Percentiles rank a stretch among this genome's conserved stretches.
phyloP scores from a whole-genome alignment of 2,113 vertebrate species.

The Phalacrocorax aristotelis region DNA sequence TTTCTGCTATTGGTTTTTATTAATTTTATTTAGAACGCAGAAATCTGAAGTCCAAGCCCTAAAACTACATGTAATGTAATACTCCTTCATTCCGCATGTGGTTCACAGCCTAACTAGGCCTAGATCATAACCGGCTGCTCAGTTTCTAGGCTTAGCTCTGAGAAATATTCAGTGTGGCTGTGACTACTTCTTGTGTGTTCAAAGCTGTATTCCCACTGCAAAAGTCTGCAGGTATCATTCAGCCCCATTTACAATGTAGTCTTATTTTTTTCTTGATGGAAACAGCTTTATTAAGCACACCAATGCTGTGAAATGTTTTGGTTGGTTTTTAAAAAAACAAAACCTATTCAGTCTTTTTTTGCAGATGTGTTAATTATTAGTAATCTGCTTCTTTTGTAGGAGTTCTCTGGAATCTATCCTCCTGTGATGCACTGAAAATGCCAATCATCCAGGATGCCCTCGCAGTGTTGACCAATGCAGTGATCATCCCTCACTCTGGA shows the following conservation, averaged over 20 bases:
- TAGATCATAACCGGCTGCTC: not conserved
- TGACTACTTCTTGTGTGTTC: not conserved
- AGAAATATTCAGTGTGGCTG: not conserved
- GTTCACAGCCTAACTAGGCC: not conserved
- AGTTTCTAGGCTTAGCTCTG: not conserved
- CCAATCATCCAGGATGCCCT: conserved; percentile 99
- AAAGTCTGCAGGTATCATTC: not conserved
- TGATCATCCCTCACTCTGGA: conserved; percentile 96
- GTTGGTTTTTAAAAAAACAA: not conserved
- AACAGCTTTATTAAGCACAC: not conserved
- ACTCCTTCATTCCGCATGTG: not conserved
- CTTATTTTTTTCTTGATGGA: not conserved
- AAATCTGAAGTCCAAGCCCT: not conserved
- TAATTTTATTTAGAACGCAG: not conserved
- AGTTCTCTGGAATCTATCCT: conserved; percentile 97
- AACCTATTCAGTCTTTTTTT: not conserved
- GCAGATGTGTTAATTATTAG: not conserved
- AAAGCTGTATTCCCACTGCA: not conserved
- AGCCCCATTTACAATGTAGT: not conserved
- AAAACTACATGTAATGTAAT: not conserved
- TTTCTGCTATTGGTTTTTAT: not conserved
- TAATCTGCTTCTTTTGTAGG: conserved; percentile 72
- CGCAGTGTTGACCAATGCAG: conserved; percentile 93
- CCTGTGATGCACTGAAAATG: conserved; percentile 99
- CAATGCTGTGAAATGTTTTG: not conserved